Conservation (phyloP, 2,797 vertebrate genomes). For the Amblyraja radiata region DNA sequence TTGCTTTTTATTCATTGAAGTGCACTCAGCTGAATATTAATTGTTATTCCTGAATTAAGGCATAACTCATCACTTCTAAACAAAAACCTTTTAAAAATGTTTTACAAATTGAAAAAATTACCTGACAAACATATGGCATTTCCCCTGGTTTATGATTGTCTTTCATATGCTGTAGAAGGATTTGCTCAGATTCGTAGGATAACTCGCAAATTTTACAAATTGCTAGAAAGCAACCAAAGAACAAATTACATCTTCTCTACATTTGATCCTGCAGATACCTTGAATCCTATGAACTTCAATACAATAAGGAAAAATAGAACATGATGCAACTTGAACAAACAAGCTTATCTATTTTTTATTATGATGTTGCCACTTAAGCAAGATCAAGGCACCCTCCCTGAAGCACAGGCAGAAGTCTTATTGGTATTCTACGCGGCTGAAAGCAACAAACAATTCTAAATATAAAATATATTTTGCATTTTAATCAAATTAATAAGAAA, state of each 20-base stretch:
- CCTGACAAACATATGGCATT: slow-evolving; percentile 98
- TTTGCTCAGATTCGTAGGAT: slow-evolving; percentile 93
- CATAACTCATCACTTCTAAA: neutral
- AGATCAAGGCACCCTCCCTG: neutral
- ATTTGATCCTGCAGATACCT: neutral
- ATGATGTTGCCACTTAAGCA: neutral
- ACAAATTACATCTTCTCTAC: slow-evolving; percentile 34
- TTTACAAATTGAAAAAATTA: slow-evolving; percentile 47
- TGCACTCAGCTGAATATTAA: too few relatives aligned
- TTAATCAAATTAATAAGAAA: neutral
- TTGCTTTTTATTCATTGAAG: too few relatives aligned
- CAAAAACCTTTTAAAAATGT: slow-evolving; percentile 31
- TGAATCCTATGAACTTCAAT: neutral
- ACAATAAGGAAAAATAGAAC: neutral
- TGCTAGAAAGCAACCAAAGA: slow-evolving; percentile 59
- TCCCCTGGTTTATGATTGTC: slow-evolving; percentile 97
- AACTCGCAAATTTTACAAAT: slow-evolving; percentile 98
- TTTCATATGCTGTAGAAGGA: slow-evolving; percentile 97
- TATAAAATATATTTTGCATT: neutral
- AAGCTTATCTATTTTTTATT: neutral
- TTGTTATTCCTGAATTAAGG: too few relatives aligned
- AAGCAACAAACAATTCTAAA: neutral
- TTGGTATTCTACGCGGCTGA: neutral
- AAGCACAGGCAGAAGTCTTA: neutral
- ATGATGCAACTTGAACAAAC: neutral